These are phyloP conservation scores for Drosophila subsilvestris DNA, from an alignment of 2,888 invertebrate genomes.

Conservation along the genomic window DNA sequence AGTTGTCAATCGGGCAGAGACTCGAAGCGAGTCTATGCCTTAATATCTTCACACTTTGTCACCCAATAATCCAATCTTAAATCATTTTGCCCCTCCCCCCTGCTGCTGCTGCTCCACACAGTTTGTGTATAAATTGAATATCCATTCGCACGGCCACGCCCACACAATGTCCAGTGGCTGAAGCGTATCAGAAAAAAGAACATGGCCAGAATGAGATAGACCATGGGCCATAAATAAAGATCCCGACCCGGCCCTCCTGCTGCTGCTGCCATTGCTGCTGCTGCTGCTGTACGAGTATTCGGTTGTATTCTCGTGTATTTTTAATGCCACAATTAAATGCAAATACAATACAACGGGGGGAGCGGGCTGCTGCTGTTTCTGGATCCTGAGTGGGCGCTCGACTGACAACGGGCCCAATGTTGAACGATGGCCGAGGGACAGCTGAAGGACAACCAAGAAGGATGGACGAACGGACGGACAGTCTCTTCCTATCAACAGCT, in stretches of 20 bases:
- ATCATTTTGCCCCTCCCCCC: conserved; percentile 46
- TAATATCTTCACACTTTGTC: conserved; percentile 54
- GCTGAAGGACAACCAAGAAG: conserved; percentile 31
- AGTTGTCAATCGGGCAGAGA: conserved; percentile 29
- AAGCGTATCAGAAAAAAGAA: conserved; percentile 34
- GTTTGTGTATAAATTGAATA: conserved; percentile 53
- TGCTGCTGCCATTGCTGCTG: neutral
- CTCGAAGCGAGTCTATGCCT: conserved; percentile 16
- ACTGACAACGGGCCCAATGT: conserved; percentile 46
- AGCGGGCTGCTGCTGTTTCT: conserved; percentile 12
- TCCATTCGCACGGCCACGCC: conserved; percentile 54
- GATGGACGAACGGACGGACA: conserved; percentile 13
- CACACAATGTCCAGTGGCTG: conserved; percentile 57
- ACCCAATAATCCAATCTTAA: conserved; percentile 52
- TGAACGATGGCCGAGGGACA: conserved; percentile 60
- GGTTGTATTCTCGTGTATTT: conserved; percentile 58
- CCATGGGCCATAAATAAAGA: conserved; percentile 46
- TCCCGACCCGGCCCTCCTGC: conserved; percentile 10
- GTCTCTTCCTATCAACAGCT: conserved; percentile 46
- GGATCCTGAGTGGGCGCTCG: neutral
- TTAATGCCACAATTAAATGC: conserved; percentile 78
- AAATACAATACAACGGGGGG: conserved; percentile 62
- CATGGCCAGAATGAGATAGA: conserved; percentile 33
- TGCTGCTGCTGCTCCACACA: neutral
- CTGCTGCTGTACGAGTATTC: neutral